Percentiles rank a stretch among this genome's conserved stretches.
phyloP scores from a whole-genome alignment of 2,797 vertebrate species.

The Salarias fasciatus region DNA sequence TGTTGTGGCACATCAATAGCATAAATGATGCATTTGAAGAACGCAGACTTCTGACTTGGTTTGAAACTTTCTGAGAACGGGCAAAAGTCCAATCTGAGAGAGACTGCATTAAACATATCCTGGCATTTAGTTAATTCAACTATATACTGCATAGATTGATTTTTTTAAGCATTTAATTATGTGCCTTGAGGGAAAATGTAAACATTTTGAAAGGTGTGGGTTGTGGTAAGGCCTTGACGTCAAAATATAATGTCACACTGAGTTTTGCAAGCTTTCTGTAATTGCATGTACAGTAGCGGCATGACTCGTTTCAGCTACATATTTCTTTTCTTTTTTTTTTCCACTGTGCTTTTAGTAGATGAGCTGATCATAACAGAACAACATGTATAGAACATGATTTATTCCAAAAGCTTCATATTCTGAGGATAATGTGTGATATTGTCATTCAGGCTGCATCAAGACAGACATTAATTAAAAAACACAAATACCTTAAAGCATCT shows the following conservation, averaged over 20 bases:
- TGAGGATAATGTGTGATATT: not conserved
- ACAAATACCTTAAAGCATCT: not conserved
- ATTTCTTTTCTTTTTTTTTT: slow-evolving; percentile 14
- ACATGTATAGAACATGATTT: not conserved
- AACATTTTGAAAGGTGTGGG: not conserved
- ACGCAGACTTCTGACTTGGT: too few relatives aligned
- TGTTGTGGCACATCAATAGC: too few relatives aligned
- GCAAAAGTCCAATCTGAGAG: not conserved
- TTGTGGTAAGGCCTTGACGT: slow-evolving; percentile 13
- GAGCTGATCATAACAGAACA: slow-evolving; percentile 18
- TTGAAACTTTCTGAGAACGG: not conserved
- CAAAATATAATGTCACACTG: slow-evolving; percentile 22
- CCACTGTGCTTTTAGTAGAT: slow-evolving; percentile 21
- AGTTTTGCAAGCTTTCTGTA: slow-evolving; percentile 20
- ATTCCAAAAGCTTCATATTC: not conserved
- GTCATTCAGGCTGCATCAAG: slow-evolving; percentile 13
- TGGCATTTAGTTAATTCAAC: slow-evolving; percentile 13
- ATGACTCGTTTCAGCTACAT: slow-evolving; percentile 16
- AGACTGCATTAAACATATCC: slow-evolving; percentile 2
- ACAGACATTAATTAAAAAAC: slow-evolving; percentile 21
- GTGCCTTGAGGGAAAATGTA: slow-evolving; percentile 9
- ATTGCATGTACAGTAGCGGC: slow-evolving; percentile 23
- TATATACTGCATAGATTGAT: not conserved
- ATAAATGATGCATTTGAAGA: too few relatives aligned
- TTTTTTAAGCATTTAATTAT: not conserved